Conservation (phyloP, 1,140 invertebrate genomes). For the Drosophila prosaltans region DNA sequence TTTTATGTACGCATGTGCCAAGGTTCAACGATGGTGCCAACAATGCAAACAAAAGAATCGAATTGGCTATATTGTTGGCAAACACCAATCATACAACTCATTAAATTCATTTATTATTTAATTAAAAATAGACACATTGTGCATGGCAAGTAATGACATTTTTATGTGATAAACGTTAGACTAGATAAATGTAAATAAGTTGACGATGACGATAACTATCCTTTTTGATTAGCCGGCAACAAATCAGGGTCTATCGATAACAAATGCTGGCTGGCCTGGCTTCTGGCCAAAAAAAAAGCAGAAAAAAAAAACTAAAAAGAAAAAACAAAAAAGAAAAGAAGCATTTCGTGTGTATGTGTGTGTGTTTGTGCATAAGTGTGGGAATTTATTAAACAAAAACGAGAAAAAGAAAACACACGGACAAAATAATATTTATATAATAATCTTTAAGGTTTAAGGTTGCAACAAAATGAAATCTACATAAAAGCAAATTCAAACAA, state of each 20-base stretch:
- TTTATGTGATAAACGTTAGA: conserved; percentile 1
- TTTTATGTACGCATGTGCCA: conserved; percentile 8
- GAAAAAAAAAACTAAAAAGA: conserved; percentile 13
- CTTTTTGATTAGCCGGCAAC: conserved; percentile 11
- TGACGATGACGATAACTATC: background rate
- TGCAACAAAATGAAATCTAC: background rate
- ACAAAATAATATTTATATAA: conserved; percentile 39
- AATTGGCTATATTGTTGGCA: background rate
- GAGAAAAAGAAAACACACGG: conserved; percentile 11
- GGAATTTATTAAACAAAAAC: conserved; percentile 40
- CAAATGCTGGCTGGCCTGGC: conserved; percentile 21
- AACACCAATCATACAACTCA: background rate
- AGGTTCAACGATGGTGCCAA: background rate
- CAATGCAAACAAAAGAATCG: background rate
- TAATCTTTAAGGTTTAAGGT: conserved; percentile 20
- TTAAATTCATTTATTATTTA: background rate
- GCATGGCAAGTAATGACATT: background rate
- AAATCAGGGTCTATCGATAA: conserved; percentile 2
- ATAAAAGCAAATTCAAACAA: conserved; percentile 19
- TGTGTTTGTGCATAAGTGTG: conserved; percentile 22
- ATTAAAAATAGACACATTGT: background rate
- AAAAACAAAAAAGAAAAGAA: conserved; percentile 9
- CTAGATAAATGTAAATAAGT: conserved; percentile 1
- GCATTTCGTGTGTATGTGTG: conserved; percentile 10
- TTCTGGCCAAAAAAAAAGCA: conserved; percentile 24